Conservation (phyloP, 2,113 vertebrate genomes). For the Lepidothrix coronata region DNA sequence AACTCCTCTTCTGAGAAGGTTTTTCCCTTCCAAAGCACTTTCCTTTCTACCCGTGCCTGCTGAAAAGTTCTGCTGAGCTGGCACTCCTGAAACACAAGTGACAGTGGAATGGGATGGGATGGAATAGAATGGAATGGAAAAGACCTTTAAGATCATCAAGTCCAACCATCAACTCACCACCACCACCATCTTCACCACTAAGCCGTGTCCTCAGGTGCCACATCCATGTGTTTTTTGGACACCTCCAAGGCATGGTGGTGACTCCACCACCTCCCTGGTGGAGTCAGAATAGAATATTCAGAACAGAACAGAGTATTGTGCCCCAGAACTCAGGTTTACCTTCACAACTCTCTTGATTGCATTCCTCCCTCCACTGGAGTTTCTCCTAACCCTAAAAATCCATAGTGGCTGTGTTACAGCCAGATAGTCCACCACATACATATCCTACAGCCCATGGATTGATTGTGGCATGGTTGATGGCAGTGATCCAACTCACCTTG, state of each 20-base stretch:
- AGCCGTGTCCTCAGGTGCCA: background rate
- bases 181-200: background rate
- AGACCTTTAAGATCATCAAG: background rate
- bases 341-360: background rate
- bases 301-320: background rate
- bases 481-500: background rate
- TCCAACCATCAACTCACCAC: background rate
- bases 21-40: background rate
- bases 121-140: background rate
- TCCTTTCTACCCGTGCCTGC: background rate
- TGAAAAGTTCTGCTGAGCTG: background rate
- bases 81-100: background rate
- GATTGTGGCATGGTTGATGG: background rate
- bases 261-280: background rate
- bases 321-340: background rate
- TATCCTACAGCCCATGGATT: background rate
- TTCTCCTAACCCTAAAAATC: background rate
- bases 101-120: background rate
- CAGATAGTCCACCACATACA: background rate
- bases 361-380: background rate
- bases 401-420: background rate
- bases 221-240: background rate
- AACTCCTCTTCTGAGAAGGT: background rate
- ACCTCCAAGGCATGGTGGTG: background rate
- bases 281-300: background rate